Evolutionary conservation across 2,113 vertebrate species (phyloP), one percentile per base, ranked within the genome.

Genomic region (Platysternon megacephalum): DNA sequence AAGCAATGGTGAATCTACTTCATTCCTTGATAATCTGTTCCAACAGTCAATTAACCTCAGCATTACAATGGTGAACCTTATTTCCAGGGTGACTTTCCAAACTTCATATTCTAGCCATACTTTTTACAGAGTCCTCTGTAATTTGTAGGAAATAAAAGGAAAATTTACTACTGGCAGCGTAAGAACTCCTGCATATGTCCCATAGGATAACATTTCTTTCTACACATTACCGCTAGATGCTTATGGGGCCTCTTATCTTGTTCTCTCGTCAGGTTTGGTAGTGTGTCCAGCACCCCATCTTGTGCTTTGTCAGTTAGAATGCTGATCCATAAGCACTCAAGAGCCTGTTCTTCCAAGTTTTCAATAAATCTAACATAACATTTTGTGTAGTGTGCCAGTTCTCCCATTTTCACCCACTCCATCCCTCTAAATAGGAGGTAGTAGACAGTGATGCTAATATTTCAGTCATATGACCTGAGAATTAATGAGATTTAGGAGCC

Each of bases 251-350:
- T 58, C 26, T 22, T 28, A 11, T 56, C 55, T 58, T 58, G 24
- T 28, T 53, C 3, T 68, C 51, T 52, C 51, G 44, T 52, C 55
- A 86, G 55, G 42, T 28, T 81, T 58, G 89, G 81, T 79, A 82
- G 5, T 74, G 35, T 1, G 85, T n/a, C 51, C 86, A 84, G 82
- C 21, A n/a, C 21, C 51, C 42, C 74, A 44, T 5, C 2, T 74
- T 6, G 16, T 44, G 53, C 9, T 28, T 0, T 79, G 46, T 61
- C 46, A 0, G 3, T 6, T 2, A 65, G 51, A 44, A 49, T 87
- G 32, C 14, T 26, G 26, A 65, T 74, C 9, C 39, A 11, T 49
- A 82, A 49, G 46, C 0, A 28, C 8, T 51, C 8, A 3, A 86
- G 56, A 2, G 8, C 8, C 8, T 42, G 58, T 82, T 53, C n/a